These are phyloP conservation scores for Physeter macrocephalus DNA, from an alignment of 2,113 vertebrate species.

Conservation along the genomic window DNA sequence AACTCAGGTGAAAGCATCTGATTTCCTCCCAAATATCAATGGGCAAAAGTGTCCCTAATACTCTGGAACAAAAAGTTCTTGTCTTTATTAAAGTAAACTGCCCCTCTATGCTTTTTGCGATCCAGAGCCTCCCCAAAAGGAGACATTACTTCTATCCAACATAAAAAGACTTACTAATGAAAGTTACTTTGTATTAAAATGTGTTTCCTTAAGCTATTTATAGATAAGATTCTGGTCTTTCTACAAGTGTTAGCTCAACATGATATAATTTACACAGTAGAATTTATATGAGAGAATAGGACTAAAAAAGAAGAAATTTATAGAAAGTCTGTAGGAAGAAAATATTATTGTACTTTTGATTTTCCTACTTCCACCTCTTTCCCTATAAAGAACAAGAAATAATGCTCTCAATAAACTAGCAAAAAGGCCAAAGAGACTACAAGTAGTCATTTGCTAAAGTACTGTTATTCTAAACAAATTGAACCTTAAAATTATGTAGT, in stretches of 20 bases:
- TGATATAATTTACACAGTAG: background rate
- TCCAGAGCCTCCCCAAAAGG: background rate
- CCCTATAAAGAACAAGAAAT: background rate
- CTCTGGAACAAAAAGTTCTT: background rate
- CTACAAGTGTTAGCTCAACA: background rate
- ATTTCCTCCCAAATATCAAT: background rate
- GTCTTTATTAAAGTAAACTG: conserved; percentile 1
- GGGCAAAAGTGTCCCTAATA: background rate
- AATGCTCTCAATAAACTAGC: background rate
- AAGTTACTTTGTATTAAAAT: conserved; percentile 2
- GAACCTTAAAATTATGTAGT: background rate
- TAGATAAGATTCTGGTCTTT: background rate
- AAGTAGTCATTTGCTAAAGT: background rate
- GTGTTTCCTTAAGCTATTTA: background rate
- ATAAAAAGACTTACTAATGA: background rate
- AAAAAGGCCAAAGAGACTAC: background rate
- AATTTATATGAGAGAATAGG: background rate
- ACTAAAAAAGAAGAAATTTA: background rate
- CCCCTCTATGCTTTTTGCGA: background rate
- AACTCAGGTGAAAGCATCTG: background rate
- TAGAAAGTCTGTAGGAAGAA: background rate
- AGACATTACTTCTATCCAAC: background rate
- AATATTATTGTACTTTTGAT: background rate
- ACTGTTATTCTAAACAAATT: background rate
- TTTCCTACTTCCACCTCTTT: background rate